Conservation (phyloP, 2,797 vertebrate genomes). For the Hypotaenidia philippensis region DNA sequence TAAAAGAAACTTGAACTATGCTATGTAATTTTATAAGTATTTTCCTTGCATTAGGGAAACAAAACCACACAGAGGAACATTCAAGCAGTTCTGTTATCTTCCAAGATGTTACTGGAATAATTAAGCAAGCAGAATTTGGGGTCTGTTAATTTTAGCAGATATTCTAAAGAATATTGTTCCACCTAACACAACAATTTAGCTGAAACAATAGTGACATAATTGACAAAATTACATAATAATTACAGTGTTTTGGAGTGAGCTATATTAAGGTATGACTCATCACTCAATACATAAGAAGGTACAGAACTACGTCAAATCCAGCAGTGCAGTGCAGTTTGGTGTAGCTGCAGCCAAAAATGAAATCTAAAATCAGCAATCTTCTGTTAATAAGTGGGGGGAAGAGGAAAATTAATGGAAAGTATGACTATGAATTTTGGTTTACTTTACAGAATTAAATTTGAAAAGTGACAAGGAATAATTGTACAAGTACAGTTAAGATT, state of each 20-base stretch:
- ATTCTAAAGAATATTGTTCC: not conserved
- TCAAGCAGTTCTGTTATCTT: not conserved
- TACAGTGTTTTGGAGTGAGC: not conserved
- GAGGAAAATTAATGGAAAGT: not conserved
- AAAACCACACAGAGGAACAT: not conserved
- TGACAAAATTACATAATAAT: slow-evolving; percentile 24
- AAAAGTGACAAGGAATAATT: slow-evolving; percentile 7
- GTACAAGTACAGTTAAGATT: not conserved
- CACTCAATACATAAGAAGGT: slow-evolving; percentile 24
- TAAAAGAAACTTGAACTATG: not conserved
- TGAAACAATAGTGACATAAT: slow-evolving; percentile 31
- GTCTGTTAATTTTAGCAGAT: not conserved
- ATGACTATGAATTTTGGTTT: not conserved
- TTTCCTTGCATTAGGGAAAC: not conserved
- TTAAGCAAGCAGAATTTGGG: not conserved
- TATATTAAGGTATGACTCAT: slow-evolving; percentile 41
- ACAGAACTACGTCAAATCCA: slow-evolving; percentile 37
- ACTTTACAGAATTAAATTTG: slow-evolving; percentile 3
- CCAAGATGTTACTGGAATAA: not conserved
- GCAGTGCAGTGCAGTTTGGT: not conserved
- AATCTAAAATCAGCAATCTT: slow-evolving; percentile 19
- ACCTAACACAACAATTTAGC: not conserved
- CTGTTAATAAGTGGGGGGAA: not conserved
- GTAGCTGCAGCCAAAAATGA: slow-evolving; percentile 10
- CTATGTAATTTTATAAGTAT: not conserved